Evolutionary conservation across 92 coral and sea anemone genomes (phyloP).

Genomic region (Porites divaricata): DNA sequence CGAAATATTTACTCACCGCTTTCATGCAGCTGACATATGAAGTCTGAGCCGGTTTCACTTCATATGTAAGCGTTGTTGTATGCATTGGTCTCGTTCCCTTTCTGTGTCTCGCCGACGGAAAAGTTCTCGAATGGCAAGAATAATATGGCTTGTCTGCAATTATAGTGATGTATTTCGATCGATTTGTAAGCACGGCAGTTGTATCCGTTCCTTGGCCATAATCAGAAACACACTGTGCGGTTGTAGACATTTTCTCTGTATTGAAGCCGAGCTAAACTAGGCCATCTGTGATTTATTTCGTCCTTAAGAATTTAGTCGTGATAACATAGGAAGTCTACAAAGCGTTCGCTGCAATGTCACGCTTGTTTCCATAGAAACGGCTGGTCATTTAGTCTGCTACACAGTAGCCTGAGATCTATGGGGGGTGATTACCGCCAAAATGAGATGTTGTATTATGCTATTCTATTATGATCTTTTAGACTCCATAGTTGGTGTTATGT

Average conservation of each 20-base stretch:
- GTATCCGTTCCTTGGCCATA: slow-evolving; percentile 91
- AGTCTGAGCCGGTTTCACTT: slow-evolving; percentile 57
- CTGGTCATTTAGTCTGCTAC: too few relatives aligned
- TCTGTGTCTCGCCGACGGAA: slow-evolving; percentile 50
- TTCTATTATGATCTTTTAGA: too few relatives aligned
- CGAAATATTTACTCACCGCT: slow-evolving; percentile 72
- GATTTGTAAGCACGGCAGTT: slow-evolving; percentile 88
- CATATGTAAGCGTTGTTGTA: slow-evolving; percentile 74
- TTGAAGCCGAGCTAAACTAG: neutral
- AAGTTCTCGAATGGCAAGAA: slow-evolving; percentile 73
- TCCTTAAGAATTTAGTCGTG: neutral
- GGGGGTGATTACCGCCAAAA: too few relatives aligned
- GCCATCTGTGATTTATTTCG: slow-evolving; percentile 19
- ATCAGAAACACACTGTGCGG: slow-evolving; percentile 55
- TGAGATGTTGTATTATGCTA: too few relatives aligned
- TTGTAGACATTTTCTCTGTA: slow-evolving; percentile 59
- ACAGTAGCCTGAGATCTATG: too few relatives aligned
- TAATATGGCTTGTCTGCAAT: slow-evolving; percentile 87
- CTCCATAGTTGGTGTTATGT: too few relatives aligned
- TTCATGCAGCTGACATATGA: slow-evolving; percentile 85
- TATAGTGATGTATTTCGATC: slow-evolving; percentile 88
- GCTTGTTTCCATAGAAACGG: slow-evolving; percentile 37
- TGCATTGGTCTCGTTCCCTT: slow-evolving; percentile 92
- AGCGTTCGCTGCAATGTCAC: neutral
- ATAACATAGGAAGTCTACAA: neutral